Base-by-base conservation (phyloP, 1,140 invertebrate species). In the Drosophila baimaii region DNA sequence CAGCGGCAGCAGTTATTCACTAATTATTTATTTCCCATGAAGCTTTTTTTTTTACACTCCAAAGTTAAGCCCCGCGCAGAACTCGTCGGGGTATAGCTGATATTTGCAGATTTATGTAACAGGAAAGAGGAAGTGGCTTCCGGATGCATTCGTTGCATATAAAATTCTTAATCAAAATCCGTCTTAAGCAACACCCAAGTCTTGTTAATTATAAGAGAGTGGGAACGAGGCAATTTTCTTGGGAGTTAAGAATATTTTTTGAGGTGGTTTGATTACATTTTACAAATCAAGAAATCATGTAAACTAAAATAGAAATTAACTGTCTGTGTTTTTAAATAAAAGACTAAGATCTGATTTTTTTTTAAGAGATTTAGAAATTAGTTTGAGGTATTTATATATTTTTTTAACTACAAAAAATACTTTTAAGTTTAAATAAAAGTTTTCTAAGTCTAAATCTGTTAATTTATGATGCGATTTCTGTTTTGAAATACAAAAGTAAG, bases 21-120 rank as follows among this genome's bases (percentile, higher is more conserved):
- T 88, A 88, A 88, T 88, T 89, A 83, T 77, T 68, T 66, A 83
- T 77, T 89, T 88, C 84, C 83, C 84, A 89, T 77, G 77, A 77
- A 77, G 73, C 73, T 76, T 59, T 51, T 59, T 56, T 63, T 76
- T 79, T 62, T 57, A 64, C 39, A 64, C 39, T 57, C 33, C 58
- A 46, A 21, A 43, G 41, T 10, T 19, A 43, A 43, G 64, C 31
- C 12, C 33, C 43, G 33, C 17, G 66, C 9, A 71, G 68, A 47
- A 71, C n/a, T 10, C 21, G 41, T 9, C 33, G 33, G 63, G 44
- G 65, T 68, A 69, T 69, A 21, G 27, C n/a, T 19, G 23, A 25
- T 41, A 31, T 19, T 21, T 27, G 44, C 61, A 19, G 37, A 44
- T 44, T 65, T 65, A 62, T 62, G 62, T 59, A 65, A 65, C 29